Percentiles rank a stretch among this genome's conserved stretches.
phyloP scores from a whole-genome alignment of 35 echinoderm and acorn worm genomes.

The Stichopus chloronotus region DNA sequence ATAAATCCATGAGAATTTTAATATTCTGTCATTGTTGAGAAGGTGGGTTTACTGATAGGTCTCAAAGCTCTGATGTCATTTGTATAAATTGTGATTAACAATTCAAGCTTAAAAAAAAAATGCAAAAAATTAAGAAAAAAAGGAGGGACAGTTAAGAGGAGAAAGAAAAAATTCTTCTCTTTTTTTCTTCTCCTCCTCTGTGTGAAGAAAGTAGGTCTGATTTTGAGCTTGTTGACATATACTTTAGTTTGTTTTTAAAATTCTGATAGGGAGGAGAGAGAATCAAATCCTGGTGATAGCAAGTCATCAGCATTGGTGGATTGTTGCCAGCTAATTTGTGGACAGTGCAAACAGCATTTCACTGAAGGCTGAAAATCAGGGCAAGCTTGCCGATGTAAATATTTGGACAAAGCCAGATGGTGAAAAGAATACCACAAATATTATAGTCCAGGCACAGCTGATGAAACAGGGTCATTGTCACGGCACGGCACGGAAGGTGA shows the following conservation, averaged over 20 bases:
- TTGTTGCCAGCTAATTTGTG: neutral
- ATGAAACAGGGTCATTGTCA: constrained; percentile 52
- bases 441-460: neutral
- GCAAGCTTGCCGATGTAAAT: constrained; percentile 10
- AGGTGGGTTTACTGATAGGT: neutral
- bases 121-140: neutral
- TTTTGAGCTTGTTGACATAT: neutral
- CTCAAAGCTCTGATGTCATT: neutral
- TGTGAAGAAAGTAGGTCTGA: neutral
- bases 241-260: neutral
- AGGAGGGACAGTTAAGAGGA: neutral
- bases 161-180: neutral
- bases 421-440: neutral
- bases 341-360: neutral
- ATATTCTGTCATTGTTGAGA: neutral
- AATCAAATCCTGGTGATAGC: neutral
- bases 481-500: neutral
- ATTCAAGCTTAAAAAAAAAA: neutral
- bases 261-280: neutral
- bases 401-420: constrained; percentile 41
- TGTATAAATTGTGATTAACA: neutral
- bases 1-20: no score
- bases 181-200: neutral
- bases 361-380: neutral
- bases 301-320: neutral